phyloP scores from a whole-genome alignment of 2,113 vertebrate genomes.

The Macquaria australasica region DNA sequence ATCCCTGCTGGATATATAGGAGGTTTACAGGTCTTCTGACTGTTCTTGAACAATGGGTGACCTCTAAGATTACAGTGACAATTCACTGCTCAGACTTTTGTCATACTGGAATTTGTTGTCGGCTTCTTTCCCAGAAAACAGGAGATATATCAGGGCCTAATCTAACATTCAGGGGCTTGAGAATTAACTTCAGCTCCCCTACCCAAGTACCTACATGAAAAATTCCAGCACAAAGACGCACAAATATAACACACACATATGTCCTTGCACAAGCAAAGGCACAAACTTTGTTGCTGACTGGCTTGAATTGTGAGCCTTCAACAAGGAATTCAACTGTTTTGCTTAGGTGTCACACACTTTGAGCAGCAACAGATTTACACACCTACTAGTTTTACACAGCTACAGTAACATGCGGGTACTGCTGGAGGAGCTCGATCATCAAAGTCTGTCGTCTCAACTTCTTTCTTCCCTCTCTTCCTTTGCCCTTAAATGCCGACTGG shows the following conservation, averaged over 20 bases:
- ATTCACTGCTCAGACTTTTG: neutral
- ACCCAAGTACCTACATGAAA: neutral
- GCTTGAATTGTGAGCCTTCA: conserved; percentile 5
- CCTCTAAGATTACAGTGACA: conserved; percentile 21
- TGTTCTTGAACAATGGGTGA: conserved; percentile 5
- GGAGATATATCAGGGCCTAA: no score
- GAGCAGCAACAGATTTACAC: conserved; percentile 11
- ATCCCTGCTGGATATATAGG: neutral
- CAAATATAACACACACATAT: neutral
- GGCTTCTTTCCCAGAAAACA: conserved; percentile 6
- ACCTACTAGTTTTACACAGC: conserved; percentile 3
- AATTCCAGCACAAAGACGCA: neutral
- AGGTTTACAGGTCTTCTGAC: conserved; percentile 6
- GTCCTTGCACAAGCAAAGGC: neutral
- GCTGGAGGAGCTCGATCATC: conserved; percentile 13
- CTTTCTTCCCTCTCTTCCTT: conserved; percentile 46
- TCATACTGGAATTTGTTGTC: conserved; percentile 11
- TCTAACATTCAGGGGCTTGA: neutral
- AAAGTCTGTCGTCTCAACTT: conserved; percentile 32
- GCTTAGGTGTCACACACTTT: neutral
- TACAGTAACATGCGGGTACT: neutral
- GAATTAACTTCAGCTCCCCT: neutral
- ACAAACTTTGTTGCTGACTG: neutral
- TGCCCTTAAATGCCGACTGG: conserved; percentile 52
- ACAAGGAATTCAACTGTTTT: no score